Evolutionary conservation across 2,113 vertebrate species (phyloP).

Genomic region (Oceanodroma tethys): DNA sequence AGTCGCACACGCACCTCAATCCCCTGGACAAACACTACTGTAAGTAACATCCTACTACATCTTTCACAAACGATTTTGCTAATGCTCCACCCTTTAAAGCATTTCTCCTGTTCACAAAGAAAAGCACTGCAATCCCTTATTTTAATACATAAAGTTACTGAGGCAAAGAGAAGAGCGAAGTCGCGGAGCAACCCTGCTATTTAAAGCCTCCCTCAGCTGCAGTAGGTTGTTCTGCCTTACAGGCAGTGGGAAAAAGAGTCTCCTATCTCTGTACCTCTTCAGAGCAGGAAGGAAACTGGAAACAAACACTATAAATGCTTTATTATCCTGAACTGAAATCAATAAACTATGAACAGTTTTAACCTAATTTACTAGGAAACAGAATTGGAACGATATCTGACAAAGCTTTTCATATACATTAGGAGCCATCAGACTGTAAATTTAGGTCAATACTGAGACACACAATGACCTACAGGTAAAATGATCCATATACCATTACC

Average conservation of each 20-base stretch:
- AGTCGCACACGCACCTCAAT: neutral
- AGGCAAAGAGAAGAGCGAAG: neutral
- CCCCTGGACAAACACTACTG: neutral
- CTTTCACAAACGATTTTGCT: neutral
- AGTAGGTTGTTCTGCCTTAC: neutral
- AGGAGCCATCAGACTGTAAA: neutral
- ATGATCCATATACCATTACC: neutral
- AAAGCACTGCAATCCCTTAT: neutral
- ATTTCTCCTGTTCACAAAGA: neutral
- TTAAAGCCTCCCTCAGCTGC: neutral
- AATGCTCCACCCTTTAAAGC: neutral
- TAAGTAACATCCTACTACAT: neutral
- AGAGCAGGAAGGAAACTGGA: constrained; percentile 33
- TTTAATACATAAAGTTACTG: neutral
- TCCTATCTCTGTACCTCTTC: neutral
- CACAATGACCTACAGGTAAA: neutral
- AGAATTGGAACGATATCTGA: neutral
- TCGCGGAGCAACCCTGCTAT: neutral
- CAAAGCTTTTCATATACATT: constrained; percentile 32
- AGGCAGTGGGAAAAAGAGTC: neutral
- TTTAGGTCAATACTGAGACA: neutral
- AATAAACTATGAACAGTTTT: constrained; percentile 11
- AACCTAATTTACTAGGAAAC: constrained; percentile 37
- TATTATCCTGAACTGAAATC: constrained; percentile 36
- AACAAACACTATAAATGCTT: constrained; percentile 24